Evolutionary conservation across 2,797 vertebrate genomes (phyloP), one percentile per base, ranked within the genome.

Genomic region (Poliocrania exsul): DNA sequence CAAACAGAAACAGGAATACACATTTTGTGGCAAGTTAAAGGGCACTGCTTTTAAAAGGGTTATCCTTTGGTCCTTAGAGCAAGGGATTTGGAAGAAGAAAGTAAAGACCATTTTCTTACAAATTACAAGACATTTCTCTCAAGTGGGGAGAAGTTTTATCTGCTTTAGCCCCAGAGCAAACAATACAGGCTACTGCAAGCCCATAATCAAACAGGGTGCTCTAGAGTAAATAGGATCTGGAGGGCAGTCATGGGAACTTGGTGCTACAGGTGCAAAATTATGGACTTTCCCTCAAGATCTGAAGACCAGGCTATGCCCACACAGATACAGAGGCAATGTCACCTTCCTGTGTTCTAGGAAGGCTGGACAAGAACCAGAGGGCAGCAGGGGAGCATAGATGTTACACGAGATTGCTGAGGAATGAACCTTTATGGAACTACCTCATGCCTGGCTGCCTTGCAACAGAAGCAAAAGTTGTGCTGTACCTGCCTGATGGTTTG

Each of bases 91-190:
- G 24, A 11, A 67, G 35, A 50, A 33, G 64, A 77, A 69, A 64
- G 19, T 25, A 47, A 67, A 74, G 20, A 25, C 24, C 13, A 57
- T 53, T 69, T 56, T 72, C 70, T 49, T 49, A 64, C 5, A 72
- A 58, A n/a, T 54, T 67, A 58, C 33, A 69, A 65, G 23, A 46
- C 38, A 64, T 6, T 65, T 23, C 11, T 46, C 29, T 5, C 31
- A 73, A 2, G 4, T 3, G 3, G 26, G 26, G 37, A 11, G 9
- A 79, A 47, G 16, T 54, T 83, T 58, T 47, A 51, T 80, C 62
- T 90, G n/a, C 31, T 79, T 75, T 87, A 51, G 25, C 31, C 75
- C 69, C 40, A 82, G 47, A 46, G 54, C 72, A 87, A 87, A 93
- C 44, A 91, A 38, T 40, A 31, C 9, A 58, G 64, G 44, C n/a